phyloP scores from a whole-genome alignment of 2,888 invertebrate genomes.

The Magallana nippona region DNA sequence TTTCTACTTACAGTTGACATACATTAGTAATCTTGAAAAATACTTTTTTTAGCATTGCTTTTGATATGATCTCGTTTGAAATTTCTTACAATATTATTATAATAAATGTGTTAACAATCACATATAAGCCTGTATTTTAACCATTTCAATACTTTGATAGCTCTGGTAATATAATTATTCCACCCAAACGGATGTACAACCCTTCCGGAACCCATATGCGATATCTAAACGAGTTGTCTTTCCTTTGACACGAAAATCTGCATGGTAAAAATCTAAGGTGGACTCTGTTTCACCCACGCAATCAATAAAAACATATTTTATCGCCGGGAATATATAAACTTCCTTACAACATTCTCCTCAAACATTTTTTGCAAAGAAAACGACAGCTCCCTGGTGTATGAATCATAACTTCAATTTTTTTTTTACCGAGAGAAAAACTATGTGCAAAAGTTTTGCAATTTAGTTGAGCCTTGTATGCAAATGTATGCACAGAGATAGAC shows the following conservation, averaged over 20 bases:
- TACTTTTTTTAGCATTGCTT: too few relatives aligned
- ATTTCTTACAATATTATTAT: too few relatives aligned
- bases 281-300: constrained; percentile 14
- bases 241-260: background rate
- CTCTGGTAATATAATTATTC: background rate
- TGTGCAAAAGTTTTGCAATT: constrained; percentile 23
- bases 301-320: background rate
- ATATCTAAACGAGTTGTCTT: background rate
- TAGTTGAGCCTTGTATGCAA: constrained; percentile 20
- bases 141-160: background rate
- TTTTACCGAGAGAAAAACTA: background rate
- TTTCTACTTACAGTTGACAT: too few relatives aligned
- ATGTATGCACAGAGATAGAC: constrained; percentile 33
- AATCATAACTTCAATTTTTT: too few relatives aligned
- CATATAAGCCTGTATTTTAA: too few relatives aligned
- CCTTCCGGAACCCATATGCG: background rate
- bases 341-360: background rate
- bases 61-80: too few relatives aligned
- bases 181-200: background rate
- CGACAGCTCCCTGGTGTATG: too few relatives aligned
- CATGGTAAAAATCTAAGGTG: background rate
- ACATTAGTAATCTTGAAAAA: too few relatives aligned
- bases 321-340: background rate
- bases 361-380: background rate
- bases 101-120: too few relatives aligned